Evolutionary conservation across 2,797 vertebrate genomes (phyloP), one percentile per base, ranked within the genome.

Genomic region (Manis crassicaudata): DNA sequence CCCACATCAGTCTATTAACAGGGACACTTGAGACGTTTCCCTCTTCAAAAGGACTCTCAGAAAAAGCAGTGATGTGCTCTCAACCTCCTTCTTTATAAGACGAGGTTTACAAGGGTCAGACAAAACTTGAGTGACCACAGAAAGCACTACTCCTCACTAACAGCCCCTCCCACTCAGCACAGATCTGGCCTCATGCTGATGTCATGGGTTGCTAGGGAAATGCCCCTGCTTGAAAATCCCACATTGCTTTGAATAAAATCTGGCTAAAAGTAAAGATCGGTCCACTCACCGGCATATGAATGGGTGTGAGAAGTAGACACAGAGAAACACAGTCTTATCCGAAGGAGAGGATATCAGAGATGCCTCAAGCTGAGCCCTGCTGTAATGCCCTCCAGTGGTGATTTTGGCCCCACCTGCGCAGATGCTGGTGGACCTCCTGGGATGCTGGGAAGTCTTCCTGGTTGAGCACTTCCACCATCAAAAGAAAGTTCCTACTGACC

Each of bases 1-100:
- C 96, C 96, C 95, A 88, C 95, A 97, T 97, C 68, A 43, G 95
- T 94, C 96, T 97, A 97, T 98, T 94, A 97, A 94, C 52, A 91
- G 97, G 97, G 94, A 89, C 37, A 97, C 98, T 98, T 96, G 98
- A 98, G 98, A 98, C 98, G 97, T 96, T 98, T 98, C 93, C 83
- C 97, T 98, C 98, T 99, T 98, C 98, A 98, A 98, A 99, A 98
- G 98, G 98, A 98, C 98, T 98, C 98, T 99, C 97, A 97, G 98
- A 97, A 98, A 98, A 98, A 98, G 98, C 98, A 84, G 98, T 98
- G 97, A 98, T 98, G 98, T 98, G 98, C 98, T 99, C 98, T 99
- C 98, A 98, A 93, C 98, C 98, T 98, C 98, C 98, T 98, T 98
- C 98, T 98, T 97, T 96, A 96, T 95, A 97, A 96, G 93, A 63